Percentiles rank a stretch among this genome's conserved stretches.
These are phyloP conservation scores for Pseudachorutes palmiensis DNA, from an alignment of 1,140 invertebrate genomes.

Conservation along the genomic window DNA sequence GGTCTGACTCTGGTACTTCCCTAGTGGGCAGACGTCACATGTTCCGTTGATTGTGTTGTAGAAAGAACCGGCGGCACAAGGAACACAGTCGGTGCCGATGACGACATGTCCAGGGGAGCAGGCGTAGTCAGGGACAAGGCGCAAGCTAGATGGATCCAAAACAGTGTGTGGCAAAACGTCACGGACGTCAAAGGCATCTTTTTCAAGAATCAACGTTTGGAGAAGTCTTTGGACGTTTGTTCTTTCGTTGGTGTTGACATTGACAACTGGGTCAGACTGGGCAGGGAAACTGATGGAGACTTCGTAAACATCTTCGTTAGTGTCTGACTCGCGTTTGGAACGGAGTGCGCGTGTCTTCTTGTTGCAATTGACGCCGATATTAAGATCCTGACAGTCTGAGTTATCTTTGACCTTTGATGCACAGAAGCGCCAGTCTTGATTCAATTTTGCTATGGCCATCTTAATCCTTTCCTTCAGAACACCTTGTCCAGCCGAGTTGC, in stretches of 20 bases:
- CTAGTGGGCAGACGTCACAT: constrained; percentile 76
- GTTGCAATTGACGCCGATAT: constrained; percentile 82
- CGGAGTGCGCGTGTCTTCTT: constrained; percentile 40
- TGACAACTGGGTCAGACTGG: constrained; percentile 81
- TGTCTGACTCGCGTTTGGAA: constrained; percentile 55
- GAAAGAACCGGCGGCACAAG: constrained; percentile 86
- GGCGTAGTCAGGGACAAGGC: constrained; percentile 79
- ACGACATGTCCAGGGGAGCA: constrained; percentile 88
- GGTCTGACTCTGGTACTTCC: constrained; percentile 87
- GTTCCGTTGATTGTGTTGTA: constrained; percentile 64
- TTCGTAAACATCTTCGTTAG: constrained; percentile 60
- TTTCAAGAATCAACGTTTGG: constrained; percentile 78
- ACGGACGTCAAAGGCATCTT: constrained; percentile 84
- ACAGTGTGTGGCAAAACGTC: constrained; percentile 84
- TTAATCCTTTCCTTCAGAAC: constrained; percentile 79
- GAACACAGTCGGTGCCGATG: constrained; percentile 83
- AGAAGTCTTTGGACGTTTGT: constrained; percentile 70
- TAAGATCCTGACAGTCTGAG: constrained; percentile 71
- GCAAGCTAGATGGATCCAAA: constrained; percentile 79
- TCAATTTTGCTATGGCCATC: constrained; percentile 76
- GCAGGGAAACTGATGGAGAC: constrained; percentile 69
- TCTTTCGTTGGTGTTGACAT: constrained; percentile 75
- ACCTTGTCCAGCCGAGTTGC: constrained; percentile 85
- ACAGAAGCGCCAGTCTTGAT: constrained; percentile 48
- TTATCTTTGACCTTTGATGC: constrained; percentile 37